phyloP scores from a whole-genome alignment of 2,888 invertebrate genomes.

The Leptinotarsa tumamoca region DNA sequence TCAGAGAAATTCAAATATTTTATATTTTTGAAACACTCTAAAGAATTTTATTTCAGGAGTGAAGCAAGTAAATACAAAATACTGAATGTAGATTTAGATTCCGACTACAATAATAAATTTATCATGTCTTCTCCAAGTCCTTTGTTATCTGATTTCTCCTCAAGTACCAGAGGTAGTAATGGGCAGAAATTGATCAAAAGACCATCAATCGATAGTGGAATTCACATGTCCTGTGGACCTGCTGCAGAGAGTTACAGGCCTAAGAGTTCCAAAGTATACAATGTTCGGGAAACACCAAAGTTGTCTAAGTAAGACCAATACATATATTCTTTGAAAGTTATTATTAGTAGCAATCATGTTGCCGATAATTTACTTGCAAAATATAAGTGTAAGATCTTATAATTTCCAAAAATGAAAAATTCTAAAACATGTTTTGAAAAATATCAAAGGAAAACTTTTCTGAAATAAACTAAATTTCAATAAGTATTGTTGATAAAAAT shows the following conservation, averaged over 20 bases:
- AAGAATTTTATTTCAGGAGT: constrained; percentile 58
- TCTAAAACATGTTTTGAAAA: too few relatives aligned
- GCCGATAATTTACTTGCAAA: too few relatives aligned
- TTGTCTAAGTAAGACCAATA: constrained; percentile 64
- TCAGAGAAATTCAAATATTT: constrained; percentile 48
- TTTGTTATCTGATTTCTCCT: constrained; percentile 60
- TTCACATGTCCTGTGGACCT: constrained; percentile 72
- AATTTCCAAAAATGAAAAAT: too few relatives aligned
- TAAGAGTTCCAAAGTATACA: constrained; percentile 57
- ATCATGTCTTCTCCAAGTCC: constrained; percentile 62
- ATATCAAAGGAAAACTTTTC: too few relatives aligned
- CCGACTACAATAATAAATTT: constrained; percentile 61
- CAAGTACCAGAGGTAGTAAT: constrained; percentile 58
- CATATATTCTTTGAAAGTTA: neutral
- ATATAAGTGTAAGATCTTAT: too few relatives aligned
- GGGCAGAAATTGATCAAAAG: constrained; percentile 73
- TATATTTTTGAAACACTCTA: too few relatives aligned
- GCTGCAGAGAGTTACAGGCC: constrained; percentile 61
- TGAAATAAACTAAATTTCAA: too few relatives aligned
- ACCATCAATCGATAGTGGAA: constrained; percentile 84
- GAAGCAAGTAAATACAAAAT: constrained; percentile 69
- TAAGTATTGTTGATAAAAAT: too few relatives aligned
- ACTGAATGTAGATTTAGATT: constrained; percentile 66
- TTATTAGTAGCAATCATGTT: too few relatives aligned
- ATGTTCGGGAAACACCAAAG: constrained; percentile 63